Evolutionary conservation across 2,113 vertebrate genomes (phyloP), one percentile per base, ranked within the genome.

Genomic region (Ptyas mucosa): DNA sequence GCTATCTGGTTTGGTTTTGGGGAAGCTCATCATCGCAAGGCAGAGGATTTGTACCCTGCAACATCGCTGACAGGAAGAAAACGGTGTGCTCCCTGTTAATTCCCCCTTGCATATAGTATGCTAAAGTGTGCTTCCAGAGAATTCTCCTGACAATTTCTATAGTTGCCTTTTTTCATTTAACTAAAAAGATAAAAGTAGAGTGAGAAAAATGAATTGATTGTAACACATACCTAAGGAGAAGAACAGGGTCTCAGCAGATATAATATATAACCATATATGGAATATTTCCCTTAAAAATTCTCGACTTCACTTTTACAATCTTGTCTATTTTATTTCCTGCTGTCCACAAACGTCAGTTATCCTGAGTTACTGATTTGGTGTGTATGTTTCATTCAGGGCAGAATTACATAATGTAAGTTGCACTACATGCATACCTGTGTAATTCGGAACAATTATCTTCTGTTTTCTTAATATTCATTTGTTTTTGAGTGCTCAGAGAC

Each of bases 41-140:
- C 90, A 92, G 93, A 89, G 51, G 34, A 54, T 88, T 94, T 96
- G 93, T 93, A 53, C 51, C 24, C 89, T 90, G 88, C 91, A 94
- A 1, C 91, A 92, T 95, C 94, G 93, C 46, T 93, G 85, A 55
- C 94, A 95, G 75, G 34, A 94, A 91, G 90, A 94, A 95, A 95
- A 89, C 14, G 12, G 57, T 87, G 94, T 90, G 95, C 8, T 89
- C 96, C 90, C 93, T 93, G 85, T 90, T 91, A 88, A 90, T 92
- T 96, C 94, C 93, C 64, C 43, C 26, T 93, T 93, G 54, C 90
- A 94, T 94, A 29, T 26, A 29, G 26, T 29, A 90, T 93, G 93
- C 1, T 6, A 96, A 96, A 95, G 94, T 61, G 90, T 89, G 95
- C 94, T 96, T 61, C 95, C 85, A 90, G 43, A 92, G 34, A 89